Evolutionary conservation across 2,888 invertebrate genomes (phyloP), one percentile per base, ranked within the genome.

Genomic region (Amiota mariae): DNA sequence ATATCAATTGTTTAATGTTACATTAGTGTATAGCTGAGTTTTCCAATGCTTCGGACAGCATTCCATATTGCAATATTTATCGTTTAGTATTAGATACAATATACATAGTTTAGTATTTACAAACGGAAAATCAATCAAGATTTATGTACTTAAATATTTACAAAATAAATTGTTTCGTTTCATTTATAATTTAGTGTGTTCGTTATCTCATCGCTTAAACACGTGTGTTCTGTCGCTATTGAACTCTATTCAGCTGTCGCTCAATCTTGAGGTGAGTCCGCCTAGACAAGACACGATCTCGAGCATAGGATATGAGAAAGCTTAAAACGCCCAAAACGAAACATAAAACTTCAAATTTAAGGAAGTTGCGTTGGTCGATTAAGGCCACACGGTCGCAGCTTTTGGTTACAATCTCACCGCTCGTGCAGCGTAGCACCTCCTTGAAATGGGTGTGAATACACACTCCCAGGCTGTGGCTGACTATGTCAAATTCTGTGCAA

Each of bases 301-400:
- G 81, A 2, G 88, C 82, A 79, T 87, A 88, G 18, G 88, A 87
- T 1, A 88, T 75, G 56, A 88, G 75, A 36, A 87, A 89, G 48
- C 87, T 82, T 1, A 90, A 67, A 20, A 86, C 73, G 0, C 87
- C 90, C 15, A 88, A 13, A 8, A 82, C 82, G 18, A 89, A 87
- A 73, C 87, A 83, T 2, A 84, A 73, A 2, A 84, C 79, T 72
- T 89, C 86, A 56, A 90, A 90, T 63, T 89, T 87, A 47, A 90
- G 84, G 70, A 95, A 98, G 73, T 94, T 93, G 76, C 93, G 92
- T 87, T 96, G 95, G 86, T 97, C 97, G 70, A 96, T 91, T 91
- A 95, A 95, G 2, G 95, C 95, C 15, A 96, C 95, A 87, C 93
- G 92, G 85, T 96, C 96, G 91, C 97, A 97, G 88, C 97, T 96